phyloP scores from a whole-genome alignment of 2,888 invertebrate genomes.

The Eilema caniola region DNA sequence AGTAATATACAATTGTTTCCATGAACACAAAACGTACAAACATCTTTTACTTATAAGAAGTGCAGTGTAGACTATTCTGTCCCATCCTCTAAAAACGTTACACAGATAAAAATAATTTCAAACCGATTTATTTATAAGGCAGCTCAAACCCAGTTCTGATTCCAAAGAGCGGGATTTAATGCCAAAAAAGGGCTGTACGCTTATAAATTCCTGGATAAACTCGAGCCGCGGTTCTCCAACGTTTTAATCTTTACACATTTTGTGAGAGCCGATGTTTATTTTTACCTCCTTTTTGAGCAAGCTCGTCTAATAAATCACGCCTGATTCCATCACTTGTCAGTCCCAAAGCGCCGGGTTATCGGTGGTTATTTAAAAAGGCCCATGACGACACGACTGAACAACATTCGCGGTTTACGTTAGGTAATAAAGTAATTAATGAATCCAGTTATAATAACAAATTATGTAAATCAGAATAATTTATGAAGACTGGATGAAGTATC shows the following conservation, averaged over 20 bases:
- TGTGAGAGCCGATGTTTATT: constrained; percentile 41
- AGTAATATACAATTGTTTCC: not conserved
- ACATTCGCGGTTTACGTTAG: constrained; percentile 42
- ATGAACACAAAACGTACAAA: not conserved
- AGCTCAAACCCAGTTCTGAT: not conserved
- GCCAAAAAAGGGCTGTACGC: constrained; percentile 31
- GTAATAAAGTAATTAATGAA: constrained; percentile 41
- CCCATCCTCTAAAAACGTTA: not conserved
- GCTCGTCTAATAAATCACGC: constrained; percentile 57
- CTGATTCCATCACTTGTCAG: constrained; percentile 54
- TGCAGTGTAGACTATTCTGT: not conserved
- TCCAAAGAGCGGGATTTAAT: constrained; percentile 20
- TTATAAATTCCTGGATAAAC: constrained; percentile 36
- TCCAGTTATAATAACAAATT: constrained; percentile 41
- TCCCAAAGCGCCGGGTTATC: constrained; percentile 50
- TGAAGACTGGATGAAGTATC: not conserved
- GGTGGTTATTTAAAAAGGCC: constrained; percentile 59
- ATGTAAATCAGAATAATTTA: constrained; percentile 15
- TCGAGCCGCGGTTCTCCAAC: constrained; percentile 28
- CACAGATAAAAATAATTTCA: not conserved
- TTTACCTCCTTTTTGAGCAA: constrained; percentile 43
- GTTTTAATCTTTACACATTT: constrained; percentile 45
- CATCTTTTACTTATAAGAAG: not conserved
- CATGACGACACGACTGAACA: constrained; percentile 43
- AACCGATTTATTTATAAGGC: not conserved